Percentiles rank a stretch among this genome's conserved stretches.
Conservation (phyloP, 2,888 invertebrate species). For the Aquatica leii region DNA sequence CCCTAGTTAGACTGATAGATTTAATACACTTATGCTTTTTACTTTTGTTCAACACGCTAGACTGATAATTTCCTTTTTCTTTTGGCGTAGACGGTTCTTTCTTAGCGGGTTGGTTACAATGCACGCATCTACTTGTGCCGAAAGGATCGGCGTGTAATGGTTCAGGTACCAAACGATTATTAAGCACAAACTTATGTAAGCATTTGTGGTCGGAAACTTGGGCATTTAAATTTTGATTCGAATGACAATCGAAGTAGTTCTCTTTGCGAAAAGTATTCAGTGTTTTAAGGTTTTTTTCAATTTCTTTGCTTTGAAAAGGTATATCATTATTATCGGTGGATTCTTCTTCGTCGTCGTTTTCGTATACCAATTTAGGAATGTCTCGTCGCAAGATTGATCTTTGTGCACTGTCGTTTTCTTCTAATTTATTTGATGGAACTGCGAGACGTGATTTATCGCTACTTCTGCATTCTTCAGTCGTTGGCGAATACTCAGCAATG, state of each 20-base stretch:
- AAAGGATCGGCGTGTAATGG: slow-evolving; percentile 60
- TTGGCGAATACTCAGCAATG: background rate
- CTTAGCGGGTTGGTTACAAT: slow-evolving; percentile 54
- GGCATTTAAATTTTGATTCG: slow-evolving; percentile 57
- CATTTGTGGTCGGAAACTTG: slow-evolving; percentile 59
- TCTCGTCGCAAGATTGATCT: background rate
- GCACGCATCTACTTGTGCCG: slow-evolving; percentile 60
- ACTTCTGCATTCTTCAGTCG: background rate
- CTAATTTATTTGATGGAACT: background rate
- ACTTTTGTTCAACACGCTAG: background rate
- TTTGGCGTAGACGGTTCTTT: background rate
- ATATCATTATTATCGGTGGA: background rate
- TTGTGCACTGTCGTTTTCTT: background rate
- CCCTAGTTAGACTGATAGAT: slow-evolving; percentile 13
- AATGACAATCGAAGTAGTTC: slow-evolving; percentile 70
- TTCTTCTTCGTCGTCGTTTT: background rate
- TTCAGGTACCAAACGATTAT: slow-evolving; percentile 66
- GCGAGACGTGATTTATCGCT: background rate
- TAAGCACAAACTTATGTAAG: slow-evolving; percentile 63
- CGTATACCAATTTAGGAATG: background rate
- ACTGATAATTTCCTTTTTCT: background rate
- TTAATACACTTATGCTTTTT: background rate
- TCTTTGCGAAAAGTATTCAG: slow-evolving; percentile 63
- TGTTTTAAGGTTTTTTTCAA: slow-evolving; percentile 33
- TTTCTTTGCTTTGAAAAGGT: no score